Evolutionary conservation across 2,113 vertebrate species (phyloP).

Genomic region (Salminus brasiliensis): DNA sequence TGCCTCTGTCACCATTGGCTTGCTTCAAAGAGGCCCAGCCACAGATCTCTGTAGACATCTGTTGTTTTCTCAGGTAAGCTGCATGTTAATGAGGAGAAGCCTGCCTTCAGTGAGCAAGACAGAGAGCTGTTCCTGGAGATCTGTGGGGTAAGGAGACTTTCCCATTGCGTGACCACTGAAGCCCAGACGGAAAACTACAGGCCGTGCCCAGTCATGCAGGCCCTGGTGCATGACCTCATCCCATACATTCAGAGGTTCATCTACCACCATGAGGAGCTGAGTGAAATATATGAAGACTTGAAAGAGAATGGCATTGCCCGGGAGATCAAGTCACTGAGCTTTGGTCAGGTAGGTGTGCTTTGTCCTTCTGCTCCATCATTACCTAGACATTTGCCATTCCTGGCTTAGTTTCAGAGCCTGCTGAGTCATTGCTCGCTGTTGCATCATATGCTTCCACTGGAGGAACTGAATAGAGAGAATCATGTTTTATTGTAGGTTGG

Average conservation of each 20-base stretch:
- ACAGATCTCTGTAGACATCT: no score
- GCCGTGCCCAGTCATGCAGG: constrained; percentile 69
- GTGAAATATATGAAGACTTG: constrained; percentile 66
- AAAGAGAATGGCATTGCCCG: constrained; percentile 60
- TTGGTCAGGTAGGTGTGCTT: constrained; percentile 68
- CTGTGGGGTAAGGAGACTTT: constrained; percentile 68
- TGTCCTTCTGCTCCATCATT: neutral
- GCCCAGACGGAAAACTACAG: constrained; percentile 70
- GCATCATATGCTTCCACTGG: constrained; percentile 42
- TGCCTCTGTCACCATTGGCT: no score
- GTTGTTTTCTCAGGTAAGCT: constrained; percentile 18
- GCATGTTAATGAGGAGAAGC: constrained; percentile 2
- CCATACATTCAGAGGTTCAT: constrained; percentile 79
- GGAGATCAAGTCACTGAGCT: constrained; percentile 65
- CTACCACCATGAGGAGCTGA: constrained; percentile 66
- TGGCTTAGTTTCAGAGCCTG: neutral
- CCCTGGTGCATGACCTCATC: constrained; percentile 66
- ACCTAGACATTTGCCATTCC: neutral
- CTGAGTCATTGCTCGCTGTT: constrained; percentile 41
- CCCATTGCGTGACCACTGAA: constrained; percentile 65
- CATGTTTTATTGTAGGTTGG: constrained; percentile 68
- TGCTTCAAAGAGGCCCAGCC: no score
- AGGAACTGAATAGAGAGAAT: neutral
- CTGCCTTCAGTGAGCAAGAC: constrained; percentile 67
- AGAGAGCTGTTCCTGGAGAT: constrained; percentile 73